Evolutionary conservation across 1,140 invertebrate species (phyloP).

Genomic region (Chironomus striatipennis): DNA sequence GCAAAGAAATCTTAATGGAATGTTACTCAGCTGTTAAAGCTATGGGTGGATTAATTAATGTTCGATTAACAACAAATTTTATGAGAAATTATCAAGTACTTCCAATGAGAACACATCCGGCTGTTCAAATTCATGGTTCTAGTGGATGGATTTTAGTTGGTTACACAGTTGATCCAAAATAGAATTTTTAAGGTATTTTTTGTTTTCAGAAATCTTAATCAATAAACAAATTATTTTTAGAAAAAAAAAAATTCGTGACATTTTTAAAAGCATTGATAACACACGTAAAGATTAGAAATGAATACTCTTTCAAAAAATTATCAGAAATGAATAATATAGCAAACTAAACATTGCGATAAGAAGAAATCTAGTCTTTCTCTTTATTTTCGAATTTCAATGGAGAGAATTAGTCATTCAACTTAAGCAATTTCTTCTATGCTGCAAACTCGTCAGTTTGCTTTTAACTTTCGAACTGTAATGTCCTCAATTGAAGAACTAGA

Average conservation of each 20-base stretch:
- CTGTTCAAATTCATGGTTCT: conserved; percentile 63
- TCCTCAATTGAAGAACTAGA: conserved; percentile 15
- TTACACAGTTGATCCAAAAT: conserved; percentile 42
- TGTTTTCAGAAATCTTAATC: too few relatives aligned
- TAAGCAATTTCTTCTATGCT: too few relatives aligned
- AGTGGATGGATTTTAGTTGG: conserved; percentile 69
- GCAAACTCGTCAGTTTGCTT: background rate
- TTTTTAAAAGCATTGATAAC: too few relatives aligned
- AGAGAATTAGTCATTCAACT: too few relatives aligned
- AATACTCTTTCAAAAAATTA: too few relatives aligned
- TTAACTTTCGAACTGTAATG: background rate
- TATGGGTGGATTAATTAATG: conserved; percentile 54
- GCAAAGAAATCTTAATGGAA: conserved; percentile 72
- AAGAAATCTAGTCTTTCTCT: too few relatives aligned
- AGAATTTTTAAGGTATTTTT: background rate
- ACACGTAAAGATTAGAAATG: too few relatives aligned
- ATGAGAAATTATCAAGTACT: conserved; percentile 83
- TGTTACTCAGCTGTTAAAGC: conserved; percentile 67
- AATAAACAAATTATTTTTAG: too few relatives aligned
- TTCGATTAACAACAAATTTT: conserved; percentile 78
- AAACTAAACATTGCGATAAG: too few relatives aligned
- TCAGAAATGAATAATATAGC: too few relatives aligned
- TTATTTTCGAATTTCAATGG: too few relatives aligned
- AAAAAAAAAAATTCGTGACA: too few relatives aligned
- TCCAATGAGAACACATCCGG: conserved; percentile 73